Conservation (phyloP, 2,888 invertebrate genomes). For the Stramonita haemastoma region DNA sequence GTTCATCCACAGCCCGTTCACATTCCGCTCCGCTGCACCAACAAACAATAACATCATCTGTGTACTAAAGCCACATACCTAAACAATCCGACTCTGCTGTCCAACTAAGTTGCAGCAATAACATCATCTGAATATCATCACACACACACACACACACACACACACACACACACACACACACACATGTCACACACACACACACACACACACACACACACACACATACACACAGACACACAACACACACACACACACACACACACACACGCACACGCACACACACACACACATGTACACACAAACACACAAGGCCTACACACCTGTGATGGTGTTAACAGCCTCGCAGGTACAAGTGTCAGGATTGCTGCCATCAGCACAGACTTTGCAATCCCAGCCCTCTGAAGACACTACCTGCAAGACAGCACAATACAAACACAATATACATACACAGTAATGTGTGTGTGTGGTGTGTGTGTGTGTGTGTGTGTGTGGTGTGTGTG, state of each 20-base stretch:
- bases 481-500: no score
- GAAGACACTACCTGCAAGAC: slow-evolving; percentile 59
- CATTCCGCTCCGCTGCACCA: slow-evolving; percentile 55
- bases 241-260: background rate
- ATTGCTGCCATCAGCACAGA: slow-evolving; percentile 50
- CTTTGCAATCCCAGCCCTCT: slow-evolving; percentile 69
- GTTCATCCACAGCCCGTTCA: slow-evolving; percentile 50
- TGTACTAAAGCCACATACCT: background rate
- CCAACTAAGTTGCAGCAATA: no score
- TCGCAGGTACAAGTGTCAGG: slow-evolving; percentile 43
- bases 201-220: background rate
- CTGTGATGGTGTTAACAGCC: slow-evolving; percentile 16
- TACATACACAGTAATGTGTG: no score
- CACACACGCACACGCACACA: background rate
- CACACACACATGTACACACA: background rate
- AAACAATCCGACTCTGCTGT: no score
- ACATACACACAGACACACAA: background rate
- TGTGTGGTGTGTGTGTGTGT: no score
- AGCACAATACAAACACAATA: no score
- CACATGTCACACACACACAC: background rate
- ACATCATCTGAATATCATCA: no score
- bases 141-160: no score
- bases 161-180: background rate
- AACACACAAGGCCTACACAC: slow-evolving; percentile 25
- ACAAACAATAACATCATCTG: background rate